Base-by-base conservation (phyloP, 2,113 vertebrate genomes). In the Phodopus roborovskii region DNA sequence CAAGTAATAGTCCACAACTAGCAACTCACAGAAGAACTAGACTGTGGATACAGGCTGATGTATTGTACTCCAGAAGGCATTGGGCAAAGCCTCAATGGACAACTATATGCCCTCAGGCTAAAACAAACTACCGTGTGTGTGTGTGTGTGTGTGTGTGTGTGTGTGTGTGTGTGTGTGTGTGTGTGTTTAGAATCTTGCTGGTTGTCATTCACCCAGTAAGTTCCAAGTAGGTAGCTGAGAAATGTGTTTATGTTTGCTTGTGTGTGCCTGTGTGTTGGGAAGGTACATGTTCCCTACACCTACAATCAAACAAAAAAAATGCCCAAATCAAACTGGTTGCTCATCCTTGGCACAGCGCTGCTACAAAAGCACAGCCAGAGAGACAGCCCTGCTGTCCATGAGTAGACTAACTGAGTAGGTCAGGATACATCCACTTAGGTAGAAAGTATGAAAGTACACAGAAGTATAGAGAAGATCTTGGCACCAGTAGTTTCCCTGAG, bases 401-500 rank as follows among this genome's bases (percentile, higher is more conserved):
- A 1, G 4, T 2, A 2, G 19, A 8, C 1, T 4, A 10, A 74
- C n/a, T 74, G n/a, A 26, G 16, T 5, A 42, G 20, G 45, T 19
- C 85, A 50, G 48, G 56, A n/a, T 15, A 16, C 1, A 7, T 58
- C 74, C 58, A 62, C 33, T 22, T 30, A 22, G 28, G 62, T 33
- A 62, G 15, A 53, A 62, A 36, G 48, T 12, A 5, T 17, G 7
- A 42, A 9, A 53, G 39, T 42, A 5, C 15, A 62, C n/a, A 33
- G 24, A 36, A 71, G 22, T 42, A 36, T 30, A 70, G 36, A 0
- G 0, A 19, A 15, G 19, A 3, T 30, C 75, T 75, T 24, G 12
- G 22, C 42, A 42, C 42, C 10, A 33, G 58, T 48, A 56, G 30
- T 50, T 28, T 45, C 2, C 24, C 10, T 17, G 22, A 58, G 48